A percentile compares a stretch with the other conserved stretches of the same genome.
Evolutionary conservation across 2,888 invertebrate species (phyloP).

Genomic region (Camponotus fellah): DNA sequence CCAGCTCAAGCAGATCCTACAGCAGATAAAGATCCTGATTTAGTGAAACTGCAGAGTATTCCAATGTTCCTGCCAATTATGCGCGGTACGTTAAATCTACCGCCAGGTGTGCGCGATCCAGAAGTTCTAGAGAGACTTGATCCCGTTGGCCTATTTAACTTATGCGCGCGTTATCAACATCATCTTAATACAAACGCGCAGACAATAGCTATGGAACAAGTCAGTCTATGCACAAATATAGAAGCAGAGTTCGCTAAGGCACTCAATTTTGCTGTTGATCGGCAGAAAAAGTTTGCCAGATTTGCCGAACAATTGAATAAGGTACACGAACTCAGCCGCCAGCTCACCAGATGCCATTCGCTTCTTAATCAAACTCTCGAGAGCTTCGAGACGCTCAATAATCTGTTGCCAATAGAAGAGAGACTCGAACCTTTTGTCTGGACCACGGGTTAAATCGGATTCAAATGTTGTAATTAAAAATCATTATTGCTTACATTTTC

Average conservation of each 20-base stretch:
- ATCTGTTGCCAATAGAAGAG: conserved; percentile 93
- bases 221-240: conserved; percentile 90
- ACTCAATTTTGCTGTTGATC: conserved; percentile 91
- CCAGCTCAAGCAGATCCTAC: conserved; percentile 89
- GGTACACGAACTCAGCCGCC: conserved; percentile 94
- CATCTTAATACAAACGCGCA: conserved; percentile 94
- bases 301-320: conserved; percentile 95
- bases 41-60: conserved; percentile 91
- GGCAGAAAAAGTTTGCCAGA: conserved; percentile 94
- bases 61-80: conserved; percentile 98
- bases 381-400: conserved; percentile 94
- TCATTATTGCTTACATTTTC: background rate
- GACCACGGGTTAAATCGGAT: conserved; percentile 91
- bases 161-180: conserved; percentile 94
- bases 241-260: conserved; percentile 92
- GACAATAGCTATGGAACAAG: conserved; percentile 93
- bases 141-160: conserved; percentile 90
- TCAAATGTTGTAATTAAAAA: background rate
- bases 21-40: conserved; percentile 92
- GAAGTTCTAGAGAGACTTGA: conserved; percentile 94
- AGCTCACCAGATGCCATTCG: conserved; percentile 93
- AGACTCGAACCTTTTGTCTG: conserved; percentile 96
- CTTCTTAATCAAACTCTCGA: conserved; percentile 94
- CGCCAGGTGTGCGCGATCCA: conserved; percentile 93
- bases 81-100: conserved; percentile 94